These are phyloP conservation scores for Lumbricus terrestris DNA, from an alignment of 2,888 invertebrate species.

Conservation along the genomic window DNA sequence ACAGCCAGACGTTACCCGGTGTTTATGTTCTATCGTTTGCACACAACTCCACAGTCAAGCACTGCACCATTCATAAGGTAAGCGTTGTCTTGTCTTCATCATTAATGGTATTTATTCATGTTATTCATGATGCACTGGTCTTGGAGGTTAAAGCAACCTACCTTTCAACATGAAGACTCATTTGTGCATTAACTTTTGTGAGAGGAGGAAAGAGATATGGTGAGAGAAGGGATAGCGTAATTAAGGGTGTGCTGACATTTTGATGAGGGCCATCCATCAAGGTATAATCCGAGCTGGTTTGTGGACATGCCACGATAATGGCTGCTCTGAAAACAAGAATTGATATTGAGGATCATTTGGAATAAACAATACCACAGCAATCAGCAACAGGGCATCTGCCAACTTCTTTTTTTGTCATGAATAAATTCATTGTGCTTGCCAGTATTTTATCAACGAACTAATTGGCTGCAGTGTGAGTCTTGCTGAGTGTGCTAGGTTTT, in stretches of 20 bases:
- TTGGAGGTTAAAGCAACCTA: no score
- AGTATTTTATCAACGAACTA: neutral
- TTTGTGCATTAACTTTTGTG: neutral
- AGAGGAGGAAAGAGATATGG: no score
- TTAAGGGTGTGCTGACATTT: no score
- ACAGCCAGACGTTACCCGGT: constrained; percentile 66
- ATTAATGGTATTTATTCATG: no score
- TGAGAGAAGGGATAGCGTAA: no score
- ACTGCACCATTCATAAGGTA: constrained; percentile 66
- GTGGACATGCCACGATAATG: no score
- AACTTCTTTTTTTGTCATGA: neutral
- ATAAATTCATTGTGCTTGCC: neutral
- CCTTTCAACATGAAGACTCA: no score
- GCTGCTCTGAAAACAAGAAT: neutral
- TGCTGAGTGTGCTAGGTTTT: neutral
- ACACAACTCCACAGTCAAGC: constrained; percentile 65
- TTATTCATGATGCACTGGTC: no score
- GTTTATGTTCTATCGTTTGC: constrained; percentile 67
- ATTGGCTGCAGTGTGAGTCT: neutral
- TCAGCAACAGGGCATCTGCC: neutral
- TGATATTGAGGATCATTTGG: neutral
- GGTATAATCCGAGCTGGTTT: no score
- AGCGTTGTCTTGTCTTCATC: no score
- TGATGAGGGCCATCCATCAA: no score
- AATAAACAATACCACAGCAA: neutral